phyloP scores from a whole-genome alignment of 2,113 vertebrate species.

The Neolamprologus cancellatus region DNA sequence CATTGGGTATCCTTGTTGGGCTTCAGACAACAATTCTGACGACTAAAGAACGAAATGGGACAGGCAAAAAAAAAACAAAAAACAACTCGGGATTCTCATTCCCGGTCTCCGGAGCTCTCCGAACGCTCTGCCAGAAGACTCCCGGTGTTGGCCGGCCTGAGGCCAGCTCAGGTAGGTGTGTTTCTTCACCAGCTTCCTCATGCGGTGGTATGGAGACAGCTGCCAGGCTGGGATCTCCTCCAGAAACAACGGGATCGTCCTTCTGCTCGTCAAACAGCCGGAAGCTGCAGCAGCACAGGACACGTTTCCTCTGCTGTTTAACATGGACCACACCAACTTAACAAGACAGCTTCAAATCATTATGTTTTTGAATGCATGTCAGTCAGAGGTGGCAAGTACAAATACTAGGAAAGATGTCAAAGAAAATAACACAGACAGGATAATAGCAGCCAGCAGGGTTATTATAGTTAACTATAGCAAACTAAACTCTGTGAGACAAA shows the following conservation, averaged over 20 bases:
- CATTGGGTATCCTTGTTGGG: too few species aligned
- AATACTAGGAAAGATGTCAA: not conserved
- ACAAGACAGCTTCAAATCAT: not conserved
- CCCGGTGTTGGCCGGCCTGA: conserved; percentile 1
- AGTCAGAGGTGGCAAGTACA: not conserved
- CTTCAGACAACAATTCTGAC: too few species aligned
- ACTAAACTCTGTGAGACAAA: not conserved
- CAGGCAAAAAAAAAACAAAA: too few species aligned
- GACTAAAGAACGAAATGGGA: too few species aligned
- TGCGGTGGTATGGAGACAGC: not conserved
- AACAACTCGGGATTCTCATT: not conserved
- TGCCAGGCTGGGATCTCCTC: not conserved
- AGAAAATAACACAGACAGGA: not conserved
- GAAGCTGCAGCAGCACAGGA: not conserved
- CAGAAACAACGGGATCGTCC: not conserved
- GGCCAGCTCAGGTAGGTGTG: conserved; percentile 55
- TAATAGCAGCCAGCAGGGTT: not conserved
- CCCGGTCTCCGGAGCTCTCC: not conserved
- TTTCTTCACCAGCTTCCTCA: not conserved
- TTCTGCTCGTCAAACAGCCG: not conserved
- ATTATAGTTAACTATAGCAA: not conserved
- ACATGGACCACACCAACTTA: not conserved
- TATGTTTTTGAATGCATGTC: not conserved
- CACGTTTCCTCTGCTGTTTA: not conserved
- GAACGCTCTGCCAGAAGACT: not conserved